Evolutionary conservation across 1,140 invertebrate genomes (phyloP).

Genomic region (Caenorhabditis latens): DNA sequence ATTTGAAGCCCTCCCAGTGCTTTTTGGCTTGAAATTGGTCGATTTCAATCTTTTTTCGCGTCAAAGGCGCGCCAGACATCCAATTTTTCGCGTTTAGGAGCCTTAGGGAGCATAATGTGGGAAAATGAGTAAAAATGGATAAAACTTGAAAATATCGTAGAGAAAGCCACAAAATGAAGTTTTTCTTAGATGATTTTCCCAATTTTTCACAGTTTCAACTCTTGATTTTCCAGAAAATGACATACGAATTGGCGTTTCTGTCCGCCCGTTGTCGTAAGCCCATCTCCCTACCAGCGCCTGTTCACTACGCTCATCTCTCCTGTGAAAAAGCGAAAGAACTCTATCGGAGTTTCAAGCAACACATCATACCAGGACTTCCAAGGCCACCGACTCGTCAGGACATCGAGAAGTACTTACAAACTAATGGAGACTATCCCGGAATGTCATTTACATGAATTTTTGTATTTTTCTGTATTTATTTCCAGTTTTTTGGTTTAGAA

Average conservation of each 20-base stretch:
- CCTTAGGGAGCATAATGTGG: too few species aligned
- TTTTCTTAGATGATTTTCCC: too few species aligned
- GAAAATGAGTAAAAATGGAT: too few species aligned
- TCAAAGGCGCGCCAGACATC: too few species aligned
- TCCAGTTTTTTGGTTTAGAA: neutral
- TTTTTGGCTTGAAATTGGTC: too few species aligned
- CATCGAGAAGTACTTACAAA: neutral
- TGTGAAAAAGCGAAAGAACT: conserved; percentile 45
- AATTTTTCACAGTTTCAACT: too few species aligned
- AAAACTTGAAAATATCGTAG: too few species aligned
- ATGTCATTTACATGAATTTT: conserved; percentile 17
- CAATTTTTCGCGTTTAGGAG: too few species aligned
- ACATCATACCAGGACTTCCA: neutral
- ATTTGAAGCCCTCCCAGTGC: too few species aligned
- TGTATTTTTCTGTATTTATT: neutral
- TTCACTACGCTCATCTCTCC: conserved; percentile 34
- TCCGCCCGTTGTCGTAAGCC: conserved; percentile 27
- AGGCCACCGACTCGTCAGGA: neutral
- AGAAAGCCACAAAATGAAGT: too few species aligned
- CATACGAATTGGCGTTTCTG: conserved; percentile 3
- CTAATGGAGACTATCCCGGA: neutral
- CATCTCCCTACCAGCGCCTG: neutral
- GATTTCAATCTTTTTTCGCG: too few species aligned
- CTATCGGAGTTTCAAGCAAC: neutral
- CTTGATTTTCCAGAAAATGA: conserved; percentile 17